Evolutionary conservation across 2,888 invertebrate species (phyloP).

Genomic region (Parnassius apollo): DNA sequence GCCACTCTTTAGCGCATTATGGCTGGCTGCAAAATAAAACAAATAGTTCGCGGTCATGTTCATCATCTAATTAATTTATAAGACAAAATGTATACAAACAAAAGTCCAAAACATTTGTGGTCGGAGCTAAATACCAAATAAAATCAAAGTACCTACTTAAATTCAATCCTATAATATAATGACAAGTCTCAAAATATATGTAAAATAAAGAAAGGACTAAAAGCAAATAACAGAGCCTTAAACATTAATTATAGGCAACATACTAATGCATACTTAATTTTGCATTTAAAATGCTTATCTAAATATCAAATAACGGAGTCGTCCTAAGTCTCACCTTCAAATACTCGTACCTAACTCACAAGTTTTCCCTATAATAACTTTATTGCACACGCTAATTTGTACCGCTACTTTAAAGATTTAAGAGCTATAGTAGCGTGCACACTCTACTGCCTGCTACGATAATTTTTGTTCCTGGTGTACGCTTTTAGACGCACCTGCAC

Average conservation of each 20-base stretch:
- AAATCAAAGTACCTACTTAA: too few species aligned
- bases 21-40: too few species aligned
- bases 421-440: slow-evolving; percentile 28
- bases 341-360: slow-evolving; percentile 29
- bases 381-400: slow-evolving; percentile 9
- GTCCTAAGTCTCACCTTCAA: slow-evolving; percentile 60
- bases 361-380: slow-evolving; percentile 1
- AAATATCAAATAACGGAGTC: slow-evolving; percentile 46
- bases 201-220: too few species aligned
- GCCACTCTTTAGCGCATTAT: too few species aligned
- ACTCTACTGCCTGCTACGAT: slow-evolving; percentile 21
- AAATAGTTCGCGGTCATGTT: too few species aligned
- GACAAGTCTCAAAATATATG: too few species aligned
- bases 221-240: too few species aligned
- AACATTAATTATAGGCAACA: neutral
- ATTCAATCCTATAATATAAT: too few species aligned
- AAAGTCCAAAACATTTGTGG: too few species aligned
- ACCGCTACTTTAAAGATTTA: slow-evolving; percentile 17
- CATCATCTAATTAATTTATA: too few species aligned
- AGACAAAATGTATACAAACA: too few species aligned
- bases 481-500: slow-evolving; percentile 38
- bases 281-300: slow-evolving; percentile 38
- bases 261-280: slow-evolving; percentile 33
- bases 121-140: too few species aligned
- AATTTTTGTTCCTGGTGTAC: slow-evolving; percentile 35